Percentiles rank a stretch among this genome's conserved stretches.
Evolutionary conservation across 2,113 vertebrate genomes (phyloP).

Genomic region (Chaetura pelagica): DNA sequence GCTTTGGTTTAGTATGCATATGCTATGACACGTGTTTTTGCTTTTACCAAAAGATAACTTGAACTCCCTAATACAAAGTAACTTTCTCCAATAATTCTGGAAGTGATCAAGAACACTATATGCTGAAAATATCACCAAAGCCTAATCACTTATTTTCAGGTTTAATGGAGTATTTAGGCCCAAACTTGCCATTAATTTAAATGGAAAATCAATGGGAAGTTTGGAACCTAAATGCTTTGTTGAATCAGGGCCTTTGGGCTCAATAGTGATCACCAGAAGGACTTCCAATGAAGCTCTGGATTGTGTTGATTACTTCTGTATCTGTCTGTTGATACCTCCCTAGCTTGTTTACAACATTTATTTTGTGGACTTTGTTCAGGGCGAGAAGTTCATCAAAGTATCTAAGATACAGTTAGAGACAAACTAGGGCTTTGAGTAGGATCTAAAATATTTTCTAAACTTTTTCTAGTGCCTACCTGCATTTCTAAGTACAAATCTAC

Average conservation of each 20-base stretch:
- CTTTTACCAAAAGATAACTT: neutral
- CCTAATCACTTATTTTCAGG: neutral
- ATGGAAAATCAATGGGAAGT: slow-evolving; percentile 36
- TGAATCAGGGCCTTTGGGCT: slow-evolving; percentile 31
- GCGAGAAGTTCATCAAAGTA: neutral
- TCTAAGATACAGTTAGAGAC: neutral
- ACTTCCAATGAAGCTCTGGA: neutral
- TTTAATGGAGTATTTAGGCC: slow-evolving; percentile 46
- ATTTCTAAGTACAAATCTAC: neutral
- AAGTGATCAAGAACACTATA: neutral
- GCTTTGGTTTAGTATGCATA: neutral
- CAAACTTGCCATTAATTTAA: slow-evolving; percentile 45
- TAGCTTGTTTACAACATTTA: neutral
- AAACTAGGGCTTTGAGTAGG: neutral
- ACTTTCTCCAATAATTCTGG: neutral
- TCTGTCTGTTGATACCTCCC: neutral
- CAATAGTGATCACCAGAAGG: neutral
- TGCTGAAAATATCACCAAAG: slow-evolving; percentile 3
- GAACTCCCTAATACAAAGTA: neutral
- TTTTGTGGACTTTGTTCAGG: neutral
- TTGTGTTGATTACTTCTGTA: neutral
- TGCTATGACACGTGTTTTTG: neutral
- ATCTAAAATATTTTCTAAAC: neutral
- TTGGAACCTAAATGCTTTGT: slow-evolving; percentile 34
- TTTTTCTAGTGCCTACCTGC: neutral